Base-by-base conservation (phyloP, 2,888 invertebrate species). In the Cheiracanthium punctorium region DNA sequence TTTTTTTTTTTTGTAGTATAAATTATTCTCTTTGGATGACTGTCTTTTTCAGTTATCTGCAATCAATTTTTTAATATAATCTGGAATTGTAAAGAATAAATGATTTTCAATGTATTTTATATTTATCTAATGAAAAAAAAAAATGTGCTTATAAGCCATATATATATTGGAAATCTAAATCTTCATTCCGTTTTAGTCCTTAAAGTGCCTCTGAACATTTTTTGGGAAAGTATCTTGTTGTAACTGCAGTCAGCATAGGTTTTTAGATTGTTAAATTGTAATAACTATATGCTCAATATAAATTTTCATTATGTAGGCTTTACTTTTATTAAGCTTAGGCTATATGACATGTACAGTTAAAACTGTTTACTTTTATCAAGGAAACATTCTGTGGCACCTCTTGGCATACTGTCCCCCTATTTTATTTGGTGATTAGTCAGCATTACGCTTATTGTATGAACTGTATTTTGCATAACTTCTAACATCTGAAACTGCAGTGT, bases 131-230 rank as follows among this genome's bases (percentile, higher is more conserved):
- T 58, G 24, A 24, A 48, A 48, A 48, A 48, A 58, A 48, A 48
- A 24, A 58, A 58, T 58, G 58, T 58, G 20, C 58, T 58, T 58
- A 58, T 24, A 24, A 58, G 24, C 20, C 58, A 17, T 24, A 58
- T 24, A 58, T 24, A 58, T 58, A 58, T 58, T 58, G 58, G 58
- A 58, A 58, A 58, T 58, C 58, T 58, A 58, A 58, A 58, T 58
- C 58, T 58, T 58, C 58, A 58, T 58, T 58, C 58, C 58, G 58
- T 58, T 58, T 58, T 58, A 58, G 58, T 79, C 79, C 84, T 79
- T 67, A 85, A 85, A 85, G 84, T 85, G 84, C 84, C 84, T 85
- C 72, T 79, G 73, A 85, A 85, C 84, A 79, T 79, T 85, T 82
- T 76, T 75, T 73, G 30, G 77, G 73, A 71, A 80, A 84, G 72